A percentile compares a stretch with the other conserved stretches of the same genome.
phyloP scores from a whole-genome alignment of 1,140 invertebrate species.

The Cyrtorhinus lividipennis region DNA sequence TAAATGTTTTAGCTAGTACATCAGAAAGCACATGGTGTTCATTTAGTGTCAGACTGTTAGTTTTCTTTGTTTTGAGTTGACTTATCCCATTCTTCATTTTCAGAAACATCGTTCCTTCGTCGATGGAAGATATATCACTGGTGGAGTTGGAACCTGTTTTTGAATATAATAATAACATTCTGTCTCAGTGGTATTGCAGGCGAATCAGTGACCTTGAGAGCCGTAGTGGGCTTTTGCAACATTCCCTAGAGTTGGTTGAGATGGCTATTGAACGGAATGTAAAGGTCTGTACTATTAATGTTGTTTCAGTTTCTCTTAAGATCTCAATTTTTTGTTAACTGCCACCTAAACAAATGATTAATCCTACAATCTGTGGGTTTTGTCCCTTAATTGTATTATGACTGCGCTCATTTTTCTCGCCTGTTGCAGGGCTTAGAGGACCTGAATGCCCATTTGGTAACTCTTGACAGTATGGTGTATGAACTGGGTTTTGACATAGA shows the following conservation, averaged over 20 bases:
- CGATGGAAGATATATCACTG: not conserved
- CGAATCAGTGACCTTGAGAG: not conserved
- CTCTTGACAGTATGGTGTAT: not conserved
- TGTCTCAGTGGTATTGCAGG: not conserved
- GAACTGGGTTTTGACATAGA: not conserved
- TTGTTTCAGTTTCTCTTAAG: too few species aligned
- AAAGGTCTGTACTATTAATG: too few species aligned
- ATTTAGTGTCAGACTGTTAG: not conserved
- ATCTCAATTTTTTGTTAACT: too few species aligned
- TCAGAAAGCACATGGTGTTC: too few species aligned
- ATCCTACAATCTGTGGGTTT: too few species aligned
- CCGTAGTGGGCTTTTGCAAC: not conserved
- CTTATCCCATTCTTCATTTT: not conserved
- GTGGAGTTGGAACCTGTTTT: not conserved
- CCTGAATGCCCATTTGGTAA: not conserved
- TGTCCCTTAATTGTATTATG: too few species aligned
- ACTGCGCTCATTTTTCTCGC: not conserved
- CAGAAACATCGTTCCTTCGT: not conserved
- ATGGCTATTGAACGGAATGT: not conserved
- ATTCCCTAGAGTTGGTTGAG: not conserved
- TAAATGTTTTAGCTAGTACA: too few species aligned
- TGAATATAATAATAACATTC: not conserved
- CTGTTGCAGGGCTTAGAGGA: not conserved
- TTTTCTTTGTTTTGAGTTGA: not conserved
- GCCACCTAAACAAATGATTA: too few species aligned